Evolutionary conservation across 2,888 invertebrate species (phyloP).

Genomic region (Morpho helenor): DNA sequence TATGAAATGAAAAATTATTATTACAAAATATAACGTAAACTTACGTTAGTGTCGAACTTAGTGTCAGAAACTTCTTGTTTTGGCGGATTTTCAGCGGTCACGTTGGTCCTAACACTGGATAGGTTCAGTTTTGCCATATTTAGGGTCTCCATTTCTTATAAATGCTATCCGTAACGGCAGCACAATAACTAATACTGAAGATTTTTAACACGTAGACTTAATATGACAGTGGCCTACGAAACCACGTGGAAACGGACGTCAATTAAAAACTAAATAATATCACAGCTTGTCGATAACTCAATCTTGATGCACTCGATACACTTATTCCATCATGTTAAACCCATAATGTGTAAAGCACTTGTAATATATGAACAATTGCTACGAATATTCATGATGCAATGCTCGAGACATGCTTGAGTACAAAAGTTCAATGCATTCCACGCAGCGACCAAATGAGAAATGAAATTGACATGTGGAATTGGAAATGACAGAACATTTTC

Average conservation of each 20-base stretch:
- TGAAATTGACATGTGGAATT: constrained; percentile 13
- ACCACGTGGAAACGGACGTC: constrained; percentile 73
- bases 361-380: constrained; percentile 16
- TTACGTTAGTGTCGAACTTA: constrained; percentile 55
- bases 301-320: constrained; percentile 12
- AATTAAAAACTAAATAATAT: constrained; percentile 37
- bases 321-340: constrained; percentile 6
- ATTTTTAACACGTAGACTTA: constrained; percentile 64
- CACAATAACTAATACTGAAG: constrained; percentile 10
- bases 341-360: constrained; percentile 10
- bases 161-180: constrained; percentile 36
- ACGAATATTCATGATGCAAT: constrained; percentile 31
- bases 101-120: constrained; percentile 56
- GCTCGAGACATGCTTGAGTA: constrained; percentile 41
- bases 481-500: neutral
- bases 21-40: constrained; percentile 26
- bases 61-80: constrained; percentile 47
- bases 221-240: constrained; percentile 52
- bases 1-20: neutral
- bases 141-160: constrained; percentile 58
- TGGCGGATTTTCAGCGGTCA: constrained; percentile 42
- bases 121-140: constrained; percentile 68
- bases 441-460: constrained; percentile 12
- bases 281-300: constrained; percentile 23
- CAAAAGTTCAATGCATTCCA: constrained; percentile 27